A percentile compares a stretch with the other conserved stretches of the same genome.
Conservation (phyloP, 2,888 invertebrate species). For the Nomada hirtipes region DNA sequence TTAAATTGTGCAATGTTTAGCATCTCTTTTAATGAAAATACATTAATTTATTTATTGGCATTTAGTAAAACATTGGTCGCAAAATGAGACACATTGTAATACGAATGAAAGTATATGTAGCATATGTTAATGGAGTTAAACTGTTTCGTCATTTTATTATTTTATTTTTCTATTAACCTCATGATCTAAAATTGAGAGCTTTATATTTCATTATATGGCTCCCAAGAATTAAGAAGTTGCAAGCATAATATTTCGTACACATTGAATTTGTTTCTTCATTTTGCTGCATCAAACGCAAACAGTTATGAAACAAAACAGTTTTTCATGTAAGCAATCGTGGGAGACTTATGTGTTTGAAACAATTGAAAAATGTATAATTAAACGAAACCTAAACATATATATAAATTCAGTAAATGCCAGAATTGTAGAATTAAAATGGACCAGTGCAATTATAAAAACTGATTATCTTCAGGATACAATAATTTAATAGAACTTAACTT, state of each 20-base stretch:
- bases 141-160: too few species aligned
- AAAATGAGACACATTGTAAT: too few species aligned
- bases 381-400: conserved; percentile 3
- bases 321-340: conserved; percentile 5
- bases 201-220: too few species aligned
- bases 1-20: not conserved
- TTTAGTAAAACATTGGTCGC: too few species aligned
- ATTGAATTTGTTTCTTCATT: conserved; percentile 28
- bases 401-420: conserved; percentile 33
- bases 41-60: too few species aligned
- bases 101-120: too few species aligned
- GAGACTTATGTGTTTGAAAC: conserved; percentile 22
- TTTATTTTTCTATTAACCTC: too few species aligned
- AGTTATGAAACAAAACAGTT: not conserved
- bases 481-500: conserved; percentile 25
- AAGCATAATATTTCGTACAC: not conserved
- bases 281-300: conserved; percentile 13
- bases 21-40: conserved; percentile 6
- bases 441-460: conserved; percentile 52
- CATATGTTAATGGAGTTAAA: too few species aligned
- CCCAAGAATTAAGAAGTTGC: too few species aligned
- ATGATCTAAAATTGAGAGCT: too few species aligned
- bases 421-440: conserved; percentile 57
- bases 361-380: conserved; percentile 20
- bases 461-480: conserved; percentile 25